Percentiles rank a stretch among this genome's conserved stretches.
phyloP scores from a whole-genome alignment of 2,113 vertebrate species.

The Proterorhinus semilunaris region DNA sequence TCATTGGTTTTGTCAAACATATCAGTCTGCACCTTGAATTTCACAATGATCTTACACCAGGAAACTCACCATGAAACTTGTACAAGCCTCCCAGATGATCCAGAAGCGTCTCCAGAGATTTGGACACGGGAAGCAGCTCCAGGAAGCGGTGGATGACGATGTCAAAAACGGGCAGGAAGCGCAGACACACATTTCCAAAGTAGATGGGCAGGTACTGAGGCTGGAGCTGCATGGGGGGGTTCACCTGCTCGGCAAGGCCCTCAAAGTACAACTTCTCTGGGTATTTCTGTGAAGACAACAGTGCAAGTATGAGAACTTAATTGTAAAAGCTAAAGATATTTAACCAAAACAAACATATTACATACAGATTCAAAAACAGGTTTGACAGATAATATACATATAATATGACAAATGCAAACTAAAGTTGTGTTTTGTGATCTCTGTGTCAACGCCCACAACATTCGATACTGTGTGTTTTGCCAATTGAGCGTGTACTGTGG shows the following conservation, averaged over 20 bases:
- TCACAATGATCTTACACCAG: not conserved
- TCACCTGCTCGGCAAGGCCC: conserved; percentile 95
- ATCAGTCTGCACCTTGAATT: not conserved
- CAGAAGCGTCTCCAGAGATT: conserved; percentile 93
- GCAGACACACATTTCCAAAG: conserved; percentile 97
- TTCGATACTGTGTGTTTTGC: no score
- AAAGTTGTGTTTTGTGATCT: no score
- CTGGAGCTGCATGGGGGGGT: conserved; percentile 93
- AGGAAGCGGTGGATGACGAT: conserved; percentile 98
- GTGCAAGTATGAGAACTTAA: not conserved
- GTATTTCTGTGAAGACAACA: conserved; percentile 83
- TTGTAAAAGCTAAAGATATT: no score
- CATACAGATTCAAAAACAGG: no score
- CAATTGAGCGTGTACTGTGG: no score
- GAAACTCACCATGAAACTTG: conserved; percentile 93
- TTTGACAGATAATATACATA: no score
- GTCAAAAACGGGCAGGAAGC: conserved; percentile 97
- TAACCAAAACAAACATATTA: no score
- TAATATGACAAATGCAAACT: no score
- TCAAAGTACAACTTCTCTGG: conserved; percentile 99
- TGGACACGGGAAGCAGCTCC: conserved; percentile 96
- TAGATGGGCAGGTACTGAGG: conserved; percentile 97
- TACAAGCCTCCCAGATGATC: conserved; percentile 97
- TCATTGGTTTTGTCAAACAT: not conserved
- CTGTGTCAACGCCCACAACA: no score